phyloP scores from a whole-genome alignment of 2,113 vertebrate species.

The Neodon shergylaensis region DNA sequence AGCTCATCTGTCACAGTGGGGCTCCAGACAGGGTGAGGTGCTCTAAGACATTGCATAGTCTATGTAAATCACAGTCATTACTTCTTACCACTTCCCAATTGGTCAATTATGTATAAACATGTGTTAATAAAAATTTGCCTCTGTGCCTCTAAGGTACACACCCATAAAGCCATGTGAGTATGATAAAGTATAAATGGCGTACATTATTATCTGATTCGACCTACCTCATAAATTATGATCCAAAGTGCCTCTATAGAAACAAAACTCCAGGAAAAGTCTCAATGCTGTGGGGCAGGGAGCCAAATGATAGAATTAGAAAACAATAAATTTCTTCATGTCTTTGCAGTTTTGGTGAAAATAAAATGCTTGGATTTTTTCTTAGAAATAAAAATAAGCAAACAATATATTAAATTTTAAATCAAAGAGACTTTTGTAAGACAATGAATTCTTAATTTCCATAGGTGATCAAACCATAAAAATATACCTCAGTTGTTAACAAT shows the following conservation, averaged over 20 bases:
- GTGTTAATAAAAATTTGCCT: constrained; percentile 89
- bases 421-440: neutral
- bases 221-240: constrained; percentile 85
- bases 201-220: constrained; percentile 81
- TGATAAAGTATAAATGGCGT: constrained; percentile 83
- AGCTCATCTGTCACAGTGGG: constrained; percentile 91
- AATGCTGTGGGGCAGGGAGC: neutral
- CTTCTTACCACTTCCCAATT: constrained; percentile 86
- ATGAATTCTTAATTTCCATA: neutral
- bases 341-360: constrained; percentile 2
- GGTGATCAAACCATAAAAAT: neutral
- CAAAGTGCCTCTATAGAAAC: constrained; percentile 76
- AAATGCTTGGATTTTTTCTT: neutral
- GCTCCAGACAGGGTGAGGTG: constrained; percentile 91
- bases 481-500: neutral
- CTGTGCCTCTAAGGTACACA: constrained; percentile 87
- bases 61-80: constrained; percentile 89
- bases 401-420: constrained; percentile 37
- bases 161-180: constrained; percentile 85
- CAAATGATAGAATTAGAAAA: constrained; percentile 17
- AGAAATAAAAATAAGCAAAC: constrained; percentile 13
- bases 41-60: constrained; percentile 90
- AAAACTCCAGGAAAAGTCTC: constrained; percentile 66
- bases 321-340: neutral
- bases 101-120: constrained; percentile 89